These are phyloP conservation scores for Tipula unca DNA, from an alignment of 2,888 invertebrate genomes.

Conservation along the genomic window DNA sequence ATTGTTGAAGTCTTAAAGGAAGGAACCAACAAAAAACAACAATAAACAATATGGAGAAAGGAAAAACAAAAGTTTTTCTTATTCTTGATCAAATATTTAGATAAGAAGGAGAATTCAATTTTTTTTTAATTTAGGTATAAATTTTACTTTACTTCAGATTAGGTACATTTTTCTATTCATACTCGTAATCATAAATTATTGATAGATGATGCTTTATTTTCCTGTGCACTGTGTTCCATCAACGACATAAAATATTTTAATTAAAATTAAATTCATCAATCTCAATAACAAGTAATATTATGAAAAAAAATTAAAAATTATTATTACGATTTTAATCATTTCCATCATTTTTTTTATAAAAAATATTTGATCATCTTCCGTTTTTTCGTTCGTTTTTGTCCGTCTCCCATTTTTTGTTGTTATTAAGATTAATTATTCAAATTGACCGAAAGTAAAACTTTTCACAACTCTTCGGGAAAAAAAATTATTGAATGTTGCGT, in stretches of 20 bases:
- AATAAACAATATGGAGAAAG: neutral
- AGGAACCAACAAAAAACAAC: neutral
- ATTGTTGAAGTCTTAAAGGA: neutral
- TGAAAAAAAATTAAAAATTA: neutral
- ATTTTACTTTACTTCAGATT: too few relatives aligned
- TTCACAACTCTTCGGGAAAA: neutral
- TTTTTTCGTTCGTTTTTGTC: neutral
- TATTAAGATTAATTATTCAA: neutral
- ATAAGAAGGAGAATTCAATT: neutral
- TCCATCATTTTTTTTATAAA: neutral
- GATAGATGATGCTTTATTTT: neutral
- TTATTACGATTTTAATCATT: neutral
- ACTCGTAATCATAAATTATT: neutral
- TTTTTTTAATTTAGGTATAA: too few relatives aligned
- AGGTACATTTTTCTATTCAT: neutral
- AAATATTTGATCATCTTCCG: neutral
- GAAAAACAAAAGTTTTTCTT: neutral
- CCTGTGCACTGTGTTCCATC: neutral
- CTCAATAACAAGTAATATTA: neutral
- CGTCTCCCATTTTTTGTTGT: neutral
- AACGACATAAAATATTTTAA: neutral
- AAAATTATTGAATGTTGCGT: neutral
- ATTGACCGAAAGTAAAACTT: neutral
- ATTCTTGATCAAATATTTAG: neutral
- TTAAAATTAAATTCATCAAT: neutral